These are phyloP conservation scores for Dasypogon diadema DNA, from an alignment of 2,888 invertebrate species.

Conservation along the genomic window DNA sequence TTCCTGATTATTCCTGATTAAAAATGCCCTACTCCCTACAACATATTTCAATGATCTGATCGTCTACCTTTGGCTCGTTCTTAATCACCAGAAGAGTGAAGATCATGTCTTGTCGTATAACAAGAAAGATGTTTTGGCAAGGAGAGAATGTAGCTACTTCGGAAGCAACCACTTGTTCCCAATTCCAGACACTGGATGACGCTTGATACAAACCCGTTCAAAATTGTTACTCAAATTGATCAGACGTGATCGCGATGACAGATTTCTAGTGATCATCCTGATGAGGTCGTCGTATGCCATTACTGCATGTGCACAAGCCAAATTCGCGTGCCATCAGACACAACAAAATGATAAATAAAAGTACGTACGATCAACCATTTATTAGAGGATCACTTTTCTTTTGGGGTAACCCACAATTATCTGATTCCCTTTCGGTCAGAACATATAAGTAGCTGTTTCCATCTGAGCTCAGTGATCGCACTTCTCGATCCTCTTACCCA, in stretches of 20 bases:
- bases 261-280: conserved; percentile 35
- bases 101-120: conserved; percentile 22
- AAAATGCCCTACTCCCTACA: too few relatives aligned
- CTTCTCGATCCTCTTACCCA: not conserved
- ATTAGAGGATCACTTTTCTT: conserved; percentile 22
- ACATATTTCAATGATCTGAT: too few relatives aligned
- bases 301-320: not conserved
- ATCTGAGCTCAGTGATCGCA: not conserved
- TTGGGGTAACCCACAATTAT: conserved; percentile 29
- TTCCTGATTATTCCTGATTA: not conserved
- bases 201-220: not conserved
- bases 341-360: conserved; percentile 16
- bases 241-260: conserved; percentile 50
- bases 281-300: conserved; percentile 29
- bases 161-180: not conserved
- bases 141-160: not conserved
- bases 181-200: conserved; percentile 10
- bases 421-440: conserved; percentile 8
- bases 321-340: conserved; percentile 40
- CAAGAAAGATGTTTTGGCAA: conserved; percentile 4
- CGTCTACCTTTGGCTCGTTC: conserved; percentile 2
- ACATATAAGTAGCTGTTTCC: not conserved
- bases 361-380: not conserved
- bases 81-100: conserved; percentile 25
- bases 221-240: conserved; percentile 42